A percentile compares a stretch with the other conserved stretches of the same genome.
These are phyloP conservation scores for Parelbella ahira DNA, from an alignment of 2,888 invertebrate genomes.

Conservation along the genomic window DNA sequence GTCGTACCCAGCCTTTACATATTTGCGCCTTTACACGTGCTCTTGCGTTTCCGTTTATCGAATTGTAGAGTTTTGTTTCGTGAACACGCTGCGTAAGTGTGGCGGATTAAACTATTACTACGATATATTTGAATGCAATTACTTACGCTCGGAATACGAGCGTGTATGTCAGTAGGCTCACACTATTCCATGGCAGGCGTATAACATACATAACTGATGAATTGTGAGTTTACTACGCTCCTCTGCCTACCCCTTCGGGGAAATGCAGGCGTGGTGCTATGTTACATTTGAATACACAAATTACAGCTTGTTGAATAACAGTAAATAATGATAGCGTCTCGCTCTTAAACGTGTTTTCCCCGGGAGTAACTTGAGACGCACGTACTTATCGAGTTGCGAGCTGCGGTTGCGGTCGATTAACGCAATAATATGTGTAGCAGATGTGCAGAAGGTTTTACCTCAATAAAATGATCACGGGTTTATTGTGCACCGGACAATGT, in stretches of 20 bases:
- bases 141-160: no score
- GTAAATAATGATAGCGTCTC: neutral
- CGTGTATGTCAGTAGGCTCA: no score
- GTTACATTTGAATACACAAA: no score
- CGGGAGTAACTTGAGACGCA: conserved; percentile 13
- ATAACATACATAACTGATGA: no score
- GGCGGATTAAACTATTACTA: neutral
- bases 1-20: conserved; percentile 38
- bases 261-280: no score
- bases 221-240: no score
- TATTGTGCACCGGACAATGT: no score
- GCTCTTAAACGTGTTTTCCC: conserved; percentile 4
- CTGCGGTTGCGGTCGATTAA: conserved; percentile 19
- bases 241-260: no score
- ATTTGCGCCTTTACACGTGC: conserved; percentile 25
- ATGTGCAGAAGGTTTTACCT: conserved; percentile 13
- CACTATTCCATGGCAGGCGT: no score
- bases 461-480: conserved; percentile 4
- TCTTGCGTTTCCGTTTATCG: conserved; percentile 26
- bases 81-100: neutral
- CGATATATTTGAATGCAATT: no score
- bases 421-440: conserved; percentile 20
- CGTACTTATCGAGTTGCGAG: conserved; percentile 12
- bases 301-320: neutral
- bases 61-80: neutral